Evolutionary conservation across 2,113 vertebrate genomes (phyloP).

Genomic region (zebrafish (Danio rerio)): GRCz12tu NC_133181.1:2060001-2060500

Average conservation of each 20-base stretch:
- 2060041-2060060: constrained; percentile 23
- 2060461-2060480: background rate
- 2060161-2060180: constrained; percentile 56
- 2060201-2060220: constrained; percentile 67
- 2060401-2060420: background rate
- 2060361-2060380: background rate
- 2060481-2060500: background rate
- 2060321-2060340: background rate
- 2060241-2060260: constrained; percentile 70
- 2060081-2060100: constrained; percentile 38
- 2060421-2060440: background rate
- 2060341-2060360: background rate
- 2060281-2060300: background rate
- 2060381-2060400: background rate
- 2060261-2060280: background rate
- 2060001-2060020: background rate
- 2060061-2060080: constrained; percentile 48
- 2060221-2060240: constrained; percentile 68
- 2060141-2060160: constrained; percentile 57
- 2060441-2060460: background rate
- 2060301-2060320: background rate
- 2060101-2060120: constrained; percentile 54
- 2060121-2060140: constrained; percentile 52
- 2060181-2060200: constrained; percentile 55
- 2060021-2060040: constrained; percentile 49